phyloP scores from a whole-genome alignment of 2,888 invertebrate genomes.

The Penaeus monodon region DNA sequence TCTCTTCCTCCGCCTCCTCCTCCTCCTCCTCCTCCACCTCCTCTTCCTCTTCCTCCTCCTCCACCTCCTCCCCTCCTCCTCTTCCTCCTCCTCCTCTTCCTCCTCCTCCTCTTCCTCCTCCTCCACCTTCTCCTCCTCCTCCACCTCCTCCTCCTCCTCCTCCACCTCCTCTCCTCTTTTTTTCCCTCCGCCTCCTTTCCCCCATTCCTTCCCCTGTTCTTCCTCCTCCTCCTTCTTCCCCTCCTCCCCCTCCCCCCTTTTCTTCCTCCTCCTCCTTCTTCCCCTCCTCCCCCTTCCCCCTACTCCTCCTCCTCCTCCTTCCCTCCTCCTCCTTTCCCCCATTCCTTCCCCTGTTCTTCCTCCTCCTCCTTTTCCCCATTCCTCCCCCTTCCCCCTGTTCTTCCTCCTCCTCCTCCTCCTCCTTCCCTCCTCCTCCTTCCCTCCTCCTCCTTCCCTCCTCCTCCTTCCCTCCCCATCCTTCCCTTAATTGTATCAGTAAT shows the following conservation, averaged over 20 bases:
- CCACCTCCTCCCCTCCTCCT: no score
- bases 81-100: no score
- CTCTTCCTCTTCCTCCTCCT: no score
- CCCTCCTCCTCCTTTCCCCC: not conserved
- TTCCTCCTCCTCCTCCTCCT: not conserved
- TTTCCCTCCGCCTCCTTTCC: not conserved
- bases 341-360: not conserved
- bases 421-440: no score
- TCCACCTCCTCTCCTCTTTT: no score
- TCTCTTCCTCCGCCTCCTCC: no score
- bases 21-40: no score
- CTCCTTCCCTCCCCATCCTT: no score
- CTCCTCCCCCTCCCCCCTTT: not conserved
- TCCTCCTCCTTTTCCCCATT: not conserved
- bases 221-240: not conserved
- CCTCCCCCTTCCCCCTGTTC: no score
- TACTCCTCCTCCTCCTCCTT: not conserved
- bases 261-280: not conserved
- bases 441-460: no score
- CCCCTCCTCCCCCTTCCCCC: not conserved
- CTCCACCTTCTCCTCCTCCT: no score
- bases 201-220: not conserved
- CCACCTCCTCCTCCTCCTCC: not conserved
- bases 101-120: accelerated
- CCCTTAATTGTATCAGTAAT: no score